Evolutionary conservation across 2,113 vertebrate species (phyloP).

Genomic region (human): GRCh38 chr2:146336501-146337000

Average conservation of each 20-base stretch:
- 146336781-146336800: neutral
- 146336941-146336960: no score
- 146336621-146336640: neutral
- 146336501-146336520: neutral
- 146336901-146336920: no score
- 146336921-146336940: no score
- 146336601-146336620: no score
- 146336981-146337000: no score
- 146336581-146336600: neutral
- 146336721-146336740: neutral
- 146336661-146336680: neutral
- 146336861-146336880: neutral
- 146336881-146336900: no score
- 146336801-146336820: neutral
- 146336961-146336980: no score
- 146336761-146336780: neutral
- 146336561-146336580: neutral
- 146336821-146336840: neutral
- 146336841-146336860: neutral
- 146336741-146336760: neutral
- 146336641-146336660: neutral
- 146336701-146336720: neutral
- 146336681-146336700: neutral
- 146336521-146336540: neutral
- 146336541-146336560: neutral